Percentiles rank a stretch among this genome's conserved stretches.
Evolutionary conservation across 2,113 vertebrate species (phyloP).

Genomic region (Melospiza georgiana): DNA sequence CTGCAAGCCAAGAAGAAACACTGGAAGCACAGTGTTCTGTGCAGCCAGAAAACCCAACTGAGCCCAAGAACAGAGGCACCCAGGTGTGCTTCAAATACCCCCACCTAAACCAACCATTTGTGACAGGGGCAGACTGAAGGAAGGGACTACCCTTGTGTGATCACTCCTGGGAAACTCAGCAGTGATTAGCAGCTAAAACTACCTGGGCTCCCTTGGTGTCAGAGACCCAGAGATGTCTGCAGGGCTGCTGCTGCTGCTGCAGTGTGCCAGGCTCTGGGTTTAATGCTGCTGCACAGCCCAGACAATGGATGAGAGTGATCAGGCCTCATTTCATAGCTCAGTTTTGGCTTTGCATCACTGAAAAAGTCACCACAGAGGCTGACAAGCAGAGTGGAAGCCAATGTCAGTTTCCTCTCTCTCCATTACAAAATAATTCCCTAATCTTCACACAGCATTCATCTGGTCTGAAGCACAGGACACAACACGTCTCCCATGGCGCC

Average conservation of each 20-base stretch:
- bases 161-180: neutral
- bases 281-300: neutral
- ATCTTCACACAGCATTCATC: neutral
- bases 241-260: rapidly evolving
- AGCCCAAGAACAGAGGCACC: neutral
- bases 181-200: neutral
- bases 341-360: neutral
- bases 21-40: neutral
- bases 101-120: neutral
- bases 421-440: neutral
- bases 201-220: rapidly evolving
- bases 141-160: neutral
- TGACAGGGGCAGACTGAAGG: neutral
- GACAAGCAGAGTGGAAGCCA: neutral
- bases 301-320: neutral
- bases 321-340: neutral
- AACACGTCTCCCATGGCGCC: neutral
- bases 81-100: neutral
- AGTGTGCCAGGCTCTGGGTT: too few relatives aligned
- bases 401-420: neutral
- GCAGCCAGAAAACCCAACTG: neutral
- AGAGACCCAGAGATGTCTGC: rapidly evolving
- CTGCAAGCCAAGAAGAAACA: neutral
- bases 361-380: neutral
- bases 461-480: neutral